Percentiles rank a stretch among this genome's conserved stretches.
phyloP scores from a whole-genome alignment of 2,888 invertebrate genomes.

The Mythimna vitellina region DNA sequence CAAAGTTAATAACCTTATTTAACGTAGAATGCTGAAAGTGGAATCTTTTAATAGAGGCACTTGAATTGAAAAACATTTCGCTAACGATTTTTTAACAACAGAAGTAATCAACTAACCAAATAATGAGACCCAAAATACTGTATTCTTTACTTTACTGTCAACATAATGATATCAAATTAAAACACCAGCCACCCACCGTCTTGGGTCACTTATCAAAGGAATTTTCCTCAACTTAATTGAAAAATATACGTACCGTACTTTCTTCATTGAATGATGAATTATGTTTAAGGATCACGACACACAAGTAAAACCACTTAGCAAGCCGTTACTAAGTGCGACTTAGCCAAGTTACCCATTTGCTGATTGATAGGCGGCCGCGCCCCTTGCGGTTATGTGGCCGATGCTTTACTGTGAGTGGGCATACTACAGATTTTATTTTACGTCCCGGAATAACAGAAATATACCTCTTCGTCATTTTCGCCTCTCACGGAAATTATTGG shows the following conservation, averaged over 20 bases:
- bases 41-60: background rate
- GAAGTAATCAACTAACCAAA: slow-evolving; percentile 20
- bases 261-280: slow-evolving; percentile 52
- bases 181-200: background rate
- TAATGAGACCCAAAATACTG: slow-evolving; percentile 16
- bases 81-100: slow-evolving; percentile 28
- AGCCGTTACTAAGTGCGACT: slow-evolving; percentile 53
- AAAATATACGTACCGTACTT: slow-evolving; percentile 26
- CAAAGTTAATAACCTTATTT: slow-evolving; percentile 3
- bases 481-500: background rate
- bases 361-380: slow-evolving; percentile 57
- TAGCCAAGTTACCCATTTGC: slow-evolving; percentile 53
- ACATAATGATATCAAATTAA: slow-evolving; percentile 41
- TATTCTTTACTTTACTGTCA: slow-evolving; percentile 27
- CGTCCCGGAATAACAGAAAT: background rate
- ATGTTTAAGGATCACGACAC: slow-evolving; percentile 33
- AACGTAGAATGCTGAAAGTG: slow-evolving; percentile 1
- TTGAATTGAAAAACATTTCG: slow-evolving; percentile 14
- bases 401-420: background rate
- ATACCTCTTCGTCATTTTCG: background rate
- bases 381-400: slow-evolving; percentile 25
- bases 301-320: slow-evolving; percentile 62
- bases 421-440: slow-evolving; percentile 36
- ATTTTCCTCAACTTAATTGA: slow-evolving; percentile 42
- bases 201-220: slow-evolving; percentile 24